Conservation (phyloP, 1,140 invertebrate genomes). For the Saccostrea cuccullata region DNA sequence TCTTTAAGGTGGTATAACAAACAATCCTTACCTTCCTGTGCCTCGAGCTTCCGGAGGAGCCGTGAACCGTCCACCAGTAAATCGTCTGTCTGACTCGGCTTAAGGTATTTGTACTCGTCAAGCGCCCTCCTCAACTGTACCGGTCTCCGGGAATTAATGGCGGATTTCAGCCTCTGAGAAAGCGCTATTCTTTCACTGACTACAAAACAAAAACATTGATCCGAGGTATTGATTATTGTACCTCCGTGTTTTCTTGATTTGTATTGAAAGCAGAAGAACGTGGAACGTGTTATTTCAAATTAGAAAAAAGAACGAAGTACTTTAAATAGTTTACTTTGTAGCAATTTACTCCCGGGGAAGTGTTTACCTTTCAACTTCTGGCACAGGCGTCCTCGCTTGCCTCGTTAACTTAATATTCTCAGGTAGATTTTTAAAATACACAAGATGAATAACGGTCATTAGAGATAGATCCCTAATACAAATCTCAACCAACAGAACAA, state of each 20-base stretch:
- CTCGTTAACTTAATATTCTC: slow-evolving; percentile 1
- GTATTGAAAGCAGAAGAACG: not conserved
- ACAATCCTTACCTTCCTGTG: slow-evolving; percentile 45
- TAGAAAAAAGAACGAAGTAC: not conserved
- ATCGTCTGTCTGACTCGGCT: slow-evolving; percentile 31
- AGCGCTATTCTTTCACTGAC: slow-evolving; percentile 45
- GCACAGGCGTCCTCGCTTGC: not conserved
- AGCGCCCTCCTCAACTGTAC: slow-evolving; percentile 33
- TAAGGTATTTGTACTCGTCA: slow-evolving; percentile 42
- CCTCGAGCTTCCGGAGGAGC: slow-evolving; percentile 41
- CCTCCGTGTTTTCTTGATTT: not conserved
- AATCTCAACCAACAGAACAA: not conserved
- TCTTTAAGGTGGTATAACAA: not conserved
- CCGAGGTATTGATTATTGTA: not conserved
- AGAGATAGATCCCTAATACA: not conserved
- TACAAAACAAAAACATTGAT: slow-evolving; percentile 35
- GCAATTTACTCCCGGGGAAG: not conserved
- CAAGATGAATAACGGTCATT: not conserved
- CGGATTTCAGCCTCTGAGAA: slow-evolving; percentile 39
- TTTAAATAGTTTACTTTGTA: not conserved
- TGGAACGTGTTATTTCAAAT: not conserved
- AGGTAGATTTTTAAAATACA: slow-evolving; percentile 18
- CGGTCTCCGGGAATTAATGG: slow-evolving; percentile 42
- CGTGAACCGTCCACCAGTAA: slow-evolving; percentile 33
- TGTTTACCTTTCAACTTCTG: slow-evolving; percentile 24